Conservation (phyloP, 1,140 invertebrate genomes). For the Rhagoletis zephyria region DNA sequence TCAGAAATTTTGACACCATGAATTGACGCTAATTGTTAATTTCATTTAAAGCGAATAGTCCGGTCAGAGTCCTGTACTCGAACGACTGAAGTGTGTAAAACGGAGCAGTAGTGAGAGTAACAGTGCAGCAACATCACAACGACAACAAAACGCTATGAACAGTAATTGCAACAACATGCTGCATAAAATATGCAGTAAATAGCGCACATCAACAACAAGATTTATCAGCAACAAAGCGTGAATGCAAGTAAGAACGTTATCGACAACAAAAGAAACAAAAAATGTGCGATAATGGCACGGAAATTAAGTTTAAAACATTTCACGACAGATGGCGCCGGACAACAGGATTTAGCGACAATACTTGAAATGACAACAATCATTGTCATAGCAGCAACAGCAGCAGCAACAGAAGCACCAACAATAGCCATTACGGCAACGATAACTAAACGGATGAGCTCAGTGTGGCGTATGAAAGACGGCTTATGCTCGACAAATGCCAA, state of each 20-base stretch:
- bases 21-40: constrained; percentile 42
- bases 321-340: constrained; percentile 41
- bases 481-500: constrained; percentile 14
- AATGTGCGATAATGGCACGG: constrained; percentile 30
- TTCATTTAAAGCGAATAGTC: neutral
- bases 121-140: neutral
- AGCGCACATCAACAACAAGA: too few relatives aligned
- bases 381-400: neutral
- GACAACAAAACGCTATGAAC: neutral
- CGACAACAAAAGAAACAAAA: neutral
- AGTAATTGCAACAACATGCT: neutral
- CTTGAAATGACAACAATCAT: constrained; percentile 5
- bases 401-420: neutral
- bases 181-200: neutral
- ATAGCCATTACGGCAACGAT: neutral
- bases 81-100: neutral
- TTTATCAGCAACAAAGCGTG: neutral
- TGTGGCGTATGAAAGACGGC: constrained; percentile 36
- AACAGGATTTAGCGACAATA: constrained; percentile 30
- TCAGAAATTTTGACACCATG: constrained; percentile 25
- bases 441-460: constrained; percentile 24
- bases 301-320: constrained; percentile 33
- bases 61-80: neutral
- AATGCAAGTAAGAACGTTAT: neutral
- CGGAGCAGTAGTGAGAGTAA: neutral